phyloP scores from a whole-genome alignment of 1,140 invertebrate genomes.

The Coptotermes formosanus region DNA sequence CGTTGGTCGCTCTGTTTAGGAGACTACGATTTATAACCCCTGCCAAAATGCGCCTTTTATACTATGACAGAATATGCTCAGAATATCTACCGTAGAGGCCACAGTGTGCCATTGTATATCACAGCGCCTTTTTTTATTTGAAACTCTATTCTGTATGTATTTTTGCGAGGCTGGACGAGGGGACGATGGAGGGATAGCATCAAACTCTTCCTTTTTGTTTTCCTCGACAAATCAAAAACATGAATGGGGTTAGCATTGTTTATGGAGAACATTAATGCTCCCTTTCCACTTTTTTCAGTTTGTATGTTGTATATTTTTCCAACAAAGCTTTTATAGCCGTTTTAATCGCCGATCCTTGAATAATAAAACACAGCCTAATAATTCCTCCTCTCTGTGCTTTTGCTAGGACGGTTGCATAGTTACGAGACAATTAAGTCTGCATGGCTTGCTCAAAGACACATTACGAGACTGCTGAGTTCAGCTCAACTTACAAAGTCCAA shows the following conservation, averaged over 20 bases:
- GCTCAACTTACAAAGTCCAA: not conserved
- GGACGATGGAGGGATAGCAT: not conserved
- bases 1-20: not conserved
- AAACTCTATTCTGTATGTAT: conserved; percentile 14
- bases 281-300: conserved; percentile 2
- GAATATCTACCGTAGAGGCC: conserved; percentile 18
- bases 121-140: not conserved
- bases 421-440: not conserved
- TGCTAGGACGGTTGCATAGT: not conserved
- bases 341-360: conserved; percentile 2
- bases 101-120: conserved; percentile 16
- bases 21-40: conserved; percentile 24
- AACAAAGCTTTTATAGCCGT: not conserved
- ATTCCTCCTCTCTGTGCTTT: not conserved
- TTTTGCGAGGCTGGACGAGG: not conserved
- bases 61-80: conserved; percentile 27
- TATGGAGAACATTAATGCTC: conserved; percentile 4
- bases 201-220: conserved; percentile 17
- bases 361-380: conserved; percentile 15
- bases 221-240: conserved; percentile 14
- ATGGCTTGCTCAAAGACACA: not conserved
- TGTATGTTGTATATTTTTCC: conserved; percentile 4
- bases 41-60: conserved; percentile 27
- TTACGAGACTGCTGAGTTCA: not conserved
- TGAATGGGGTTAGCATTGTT: conserved; percentile 18